Base-by-base conservation (phyloP, 2,113 vertebrate genomes). In the Podiceps cristatus region DNA sequence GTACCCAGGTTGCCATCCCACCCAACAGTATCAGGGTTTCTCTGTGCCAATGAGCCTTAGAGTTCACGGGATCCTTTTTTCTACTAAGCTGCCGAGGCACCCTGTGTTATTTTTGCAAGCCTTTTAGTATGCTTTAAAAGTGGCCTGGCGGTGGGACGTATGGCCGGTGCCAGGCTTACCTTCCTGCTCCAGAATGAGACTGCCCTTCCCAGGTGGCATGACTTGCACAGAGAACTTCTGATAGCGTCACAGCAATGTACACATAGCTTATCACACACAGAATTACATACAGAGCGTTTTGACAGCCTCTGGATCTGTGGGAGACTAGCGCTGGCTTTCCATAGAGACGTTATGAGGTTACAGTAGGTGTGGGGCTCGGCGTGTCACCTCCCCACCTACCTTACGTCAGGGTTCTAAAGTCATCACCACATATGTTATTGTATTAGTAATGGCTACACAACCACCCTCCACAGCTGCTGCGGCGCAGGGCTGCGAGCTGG, bases 371-470 rank as follows among this genome's bases (percentile, higher is more conserved):
- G 66, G 90, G 84, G 27, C 69, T 87, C 56, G 91, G 81, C 5
- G 35, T 79, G 89, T 49, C 96, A 90, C 68, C 76, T 94, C 86
- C 86, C 76, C 83, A 89, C 89, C 91, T 82, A n/a, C 74, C 62
- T 94, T 45, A 94, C 29, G 0, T 96, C 93, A 94, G 56, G n/a
- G 13, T n/a, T 64, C 45, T 82, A 89, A 85, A 96, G 89, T 87
- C 87, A 91, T 88, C 75, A 20, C 13, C 67, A 22, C 74, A 40
- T 19, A 4, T 5, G 37, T 35, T 62, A 5, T 31, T 76, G 81
- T 45, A 33, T 78, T 87, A 85, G 56, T 44, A 79, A 81, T 25
- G 67, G 81, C 90, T 72, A 7, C 17, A 81, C 37, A 64, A 47
- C 49, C 73, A 45, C 60, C 60, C 68, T 71, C 67, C 29, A 31